Conservation (phyloP, 2,888 invertebrate genomes). For the Phortica magna region DNA sequence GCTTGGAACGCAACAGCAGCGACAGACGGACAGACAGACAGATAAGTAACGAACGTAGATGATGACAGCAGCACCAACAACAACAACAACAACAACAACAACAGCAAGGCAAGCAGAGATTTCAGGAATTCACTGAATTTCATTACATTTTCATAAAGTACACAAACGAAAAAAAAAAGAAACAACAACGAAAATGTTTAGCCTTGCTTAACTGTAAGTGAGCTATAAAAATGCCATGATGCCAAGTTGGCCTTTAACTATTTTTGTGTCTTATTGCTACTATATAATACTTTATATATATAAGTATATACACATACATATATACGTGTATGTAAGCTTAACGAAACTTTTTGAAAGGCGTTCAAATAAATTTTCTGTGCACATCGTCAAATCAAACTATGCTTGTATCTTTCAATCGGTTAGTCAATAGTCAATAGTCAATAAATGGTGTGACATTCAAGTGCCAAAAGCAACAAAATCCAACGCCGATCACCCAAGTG, state of each 20-base stretch:
- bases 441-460: slow-evolving; percentile 67
- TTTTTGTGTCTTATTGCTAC: background rate
- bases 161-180: slow-evolving; percentile 39
- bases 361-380: background rate
- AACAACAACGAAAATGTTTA: slow-evolving; percentile 21
- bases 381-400: background rate
- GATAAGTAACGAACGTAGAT: background rate
- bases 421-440: slow-evolving; percentile 4
- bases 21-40: slow-evolving; percentile 29
- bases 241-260: slow-evolving; percentile 61
- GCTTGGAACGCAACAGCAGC: slow-evolving; percentile 39
- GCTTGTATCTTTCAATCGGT: background rate
- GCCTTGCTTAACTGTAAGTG: slow-evolving; percentile 36
- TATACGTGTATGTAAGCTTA: background rate
- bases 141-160: slow-evolving; percentile 19
- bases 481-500: slow-evolving; percentile 60
- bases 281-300: slow-evolving; percentile 51
- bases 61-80: slow-evolving; percentile 27
- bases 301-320: background rate
- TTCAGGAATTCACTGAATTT: slow-evolving; percentile 21
- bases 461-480: slow-evolving; percentile 29
- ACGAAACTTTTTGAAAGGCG: background rate
- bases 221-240: slow-evolving; percentile 57
- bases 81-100: slow-evolving; percentile 33
- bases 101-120: slow-evolving; percentile 37